phyloP scores from a whole-genome alignment of 2,113 vertebrate genomes.

The Mola mola region DNA sequence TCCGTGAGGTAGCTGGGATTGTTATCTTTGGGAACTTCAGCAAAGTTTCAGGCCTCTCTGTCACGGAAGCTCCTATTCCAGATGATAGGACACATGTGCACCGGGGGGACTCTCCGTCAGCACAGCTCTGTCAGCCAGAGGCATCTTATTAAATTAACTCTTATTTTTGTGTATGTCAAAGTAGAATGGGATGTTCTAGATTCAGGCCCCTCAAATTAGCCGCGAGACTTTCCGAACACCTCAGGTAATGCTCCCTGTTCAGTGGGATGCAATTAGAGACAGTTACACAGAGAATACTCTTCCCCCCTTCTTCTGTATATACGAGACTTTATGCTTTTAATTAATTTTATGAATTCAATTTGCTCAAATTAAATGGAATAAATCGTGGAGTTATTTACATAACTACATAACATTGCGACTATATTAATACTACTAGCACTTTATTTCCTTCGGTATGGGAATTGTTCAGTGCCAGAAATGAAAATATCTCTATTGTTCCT shows the following conservation, averaged over 20 bases:
- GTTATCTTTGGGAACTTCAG: constrained; percentile 6
- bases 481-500: too few relatives aligned
- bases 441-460: too few relatives aligned
- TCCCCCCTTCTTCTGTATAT: too few relatives aligned
- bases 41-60: not conserved
- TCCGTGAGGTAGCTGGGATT: too few relatives aligned
- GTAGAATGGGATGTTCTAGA: constrained; percentile 17
- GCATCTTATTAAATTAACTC: constrained; percentile 19
- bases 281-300: too few relatives aligned
- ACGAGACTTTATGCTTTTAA: too few relatives aligned
- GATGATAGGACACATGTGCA: not conserved
- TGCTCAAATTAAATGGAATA: too few relatives aligned
- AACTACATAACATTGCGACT: too few relatives aligned
- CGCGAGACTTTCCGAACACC: constrained; percentile 5
- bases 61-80: constrained; percentile 13
- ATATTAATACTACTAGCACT: too few relatives aligned
- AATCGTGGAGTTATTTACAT: too few relatives aligned
- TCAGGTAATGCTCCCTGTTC: not conserved
- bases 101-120: constrained; percentile 19
- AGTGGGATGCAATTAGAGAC: not conserved
- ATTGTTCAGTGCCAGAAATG: too few relatives aligned
- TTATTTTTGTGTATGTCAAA: not conserved
- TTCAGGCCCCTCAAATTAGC: constrained; percentile 21
- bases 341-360: too few relatives aligned
- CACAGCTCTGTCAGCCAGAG: constrained; percentile 3